Percentiles rank a stretch among this genome's conserved stretches.
These are phyloP conservation scores for Psilanteris sp. DNA, from an alignment of 1,140 invertebrate species.

Conservation along the genomic window DNA sequence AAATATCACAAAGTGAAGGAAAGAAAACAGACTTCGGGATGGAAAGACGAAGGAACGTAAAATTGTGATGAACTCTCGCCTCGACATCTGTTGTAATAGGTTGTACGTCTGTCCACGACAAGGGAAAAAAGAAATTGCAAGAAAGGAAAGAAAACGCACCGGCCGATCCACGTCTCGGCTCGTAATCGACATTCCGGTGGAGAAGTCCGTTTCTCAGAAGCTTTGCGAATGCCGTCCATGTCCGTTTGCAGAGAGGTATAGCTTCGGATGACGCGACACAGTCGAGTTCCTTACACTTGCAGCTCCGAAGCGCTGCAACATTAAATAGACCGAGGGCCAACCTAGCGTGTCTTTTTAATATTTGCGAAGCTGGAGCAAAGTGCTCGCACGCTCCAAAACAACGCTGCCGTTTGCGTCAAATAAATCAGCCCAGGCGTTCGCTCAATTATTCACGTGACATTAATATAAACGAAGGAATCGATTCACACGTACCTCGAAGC, in stretches of 20 bases:
- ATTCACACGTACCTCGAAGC: constrained; percentile 12
- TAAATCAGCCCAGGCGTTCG: constrained; percentile 31
- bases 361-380: constrained; percentile 31
- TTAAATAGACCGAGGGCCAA: constrained; percentile 38
- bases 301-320: constrained; percentile 28
- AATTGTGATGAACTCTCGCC: constrained; percentile 30
- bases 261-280: constrained; percentile 43
- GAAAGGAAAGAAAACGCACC: constrained; percentile 8
- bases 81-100: constrained; percentile 42
- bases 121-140: constrained; percentile 3
- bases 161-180: constrained; percentile 31
- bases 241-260: constrained; percentile 32
- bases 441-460: constrained; percentile 30
- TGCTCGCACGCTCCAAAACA: constrained; percentile 10
- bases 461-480: constrained; percentile 26
- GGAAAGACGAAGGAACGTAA: constrained; percentile 14
- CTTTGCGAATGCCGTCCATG: constrained; percentile 41
- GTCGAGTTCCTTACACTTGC: constrained; percentile 18
- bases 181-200: constrained; percentile 50
- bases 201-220: constrained; percentile 42
- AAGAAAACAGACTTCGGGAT: too few species aligned
- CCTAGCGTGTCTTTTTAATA: constrained; percentile 35
- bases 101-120: constrained; percentile 18
- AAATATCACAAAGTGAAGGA: too few species aligned
- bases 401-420: constrained; percentile 30